phyloP scores from a whole-genome alignment of 1,140 invertebrate genomes.

The Heliconius congener region DNA sequence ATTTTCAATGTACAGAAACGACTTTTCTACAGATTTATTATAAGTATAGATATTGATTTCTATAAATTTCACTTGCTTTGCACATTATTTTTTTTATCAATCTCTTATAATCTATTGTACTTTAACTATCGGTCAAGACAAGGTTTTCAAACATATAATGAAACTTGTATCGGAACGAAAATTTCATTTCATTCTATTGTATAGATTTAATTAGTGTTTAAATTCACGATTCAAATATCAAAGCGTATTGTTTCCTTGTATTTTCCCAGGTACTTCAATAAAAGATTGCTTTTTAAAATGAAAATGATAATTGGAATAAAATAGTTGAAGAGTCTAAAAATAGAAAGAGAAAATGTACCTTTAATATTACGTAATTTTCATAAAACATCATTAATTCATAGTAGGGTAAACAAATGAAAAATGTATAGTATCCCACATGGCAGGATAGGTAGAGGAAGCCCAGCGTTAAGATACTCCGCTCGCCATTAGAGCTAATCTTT shows the following conservation, averaged over 20 bases:
- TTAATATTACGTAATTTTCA: background rate
- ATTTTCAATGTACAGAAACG: no score
- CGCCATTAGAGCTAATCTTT: no score
- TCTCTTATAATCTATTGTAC: no score
- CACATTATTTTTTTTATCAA: no score
- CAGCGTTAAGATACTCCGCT: background rate
- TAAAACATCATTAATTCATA: background rate
- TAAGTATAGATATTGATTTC: no score
- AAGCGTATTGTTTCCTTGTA: constrained; percentile 11
- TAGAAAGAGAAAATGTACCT: background rate
- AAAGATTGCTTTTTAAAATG: constrained; percentile 4
- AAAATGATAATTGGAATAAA: background rate
- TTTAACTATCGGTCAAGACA: no score
- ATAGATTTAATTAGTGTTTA: background rate
- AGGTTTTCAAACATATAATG: background rate
- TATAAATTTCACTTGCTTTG: no score
- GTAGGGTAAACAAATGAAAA: background rate
- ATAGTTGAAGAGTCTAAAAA: background rate
- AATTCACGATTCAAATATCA: constrained; percentile 3
- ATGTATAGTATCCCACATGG: no score
- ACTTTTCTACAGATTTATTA: no score
- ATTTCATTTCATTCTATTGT: background rate
- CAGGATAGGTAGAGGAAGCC: background rate
- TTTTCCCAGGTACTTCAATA: background rate
- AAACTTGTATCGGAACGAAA: background rate